Evolutionary conservation across 2,888 invertebrate species (phyloP), one percentile per base, ranked within the genome.

Genomic region (Ormyrus thymus): DNA sequence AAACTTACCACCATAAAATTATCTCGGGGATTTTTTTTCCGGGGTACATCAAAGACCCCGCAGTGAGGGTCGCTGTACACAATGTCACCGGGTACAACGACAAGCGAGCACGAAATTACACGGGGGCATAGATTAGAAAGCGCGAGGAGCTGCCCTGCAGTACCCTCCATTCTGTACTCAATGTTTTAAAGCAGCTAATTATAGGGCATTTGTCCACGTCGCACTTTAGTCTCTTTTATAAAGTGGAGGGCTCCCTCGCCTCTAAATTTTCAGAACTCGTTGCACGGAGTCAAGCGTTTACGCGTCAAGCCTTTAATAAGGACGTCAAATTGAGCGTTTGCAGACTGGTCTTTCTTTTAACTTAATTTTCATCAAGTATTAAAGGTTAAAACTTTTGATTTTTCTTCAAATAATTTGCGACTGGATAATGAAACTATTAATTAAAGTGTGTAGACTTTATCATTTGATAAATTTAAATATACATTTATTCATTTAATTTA

Each of bases 111-210:
- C 64, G 46, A 73, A 74, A 79, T 75, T 71, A 71, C 74, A 65
- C 77, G 82, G 75, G 81, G 75, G 77, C 70, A 81, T 75, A 77
- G 83, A 85, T 85, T 84, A 84, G 82, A 83, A 83, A 83, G 82
- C 65, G 70, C 62, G 50, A 50, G 43, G 53, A 50, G 15, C 53
- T 45, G 68, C 70, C 43, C n/a, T 56, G 69, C 15, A 56, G 29
- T 29, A 29, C 29, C 29, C 43, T 46, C 80, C 82, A 81, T 84
- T 84, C 82, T 74, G 82, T 81, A 82, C 81, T 81, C 83, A 82
- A 74, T 83, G 82, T 84, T 84, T 84, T 83, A 83, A 83, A 84
- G 83, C 81, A 84, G 81, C 82, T 85, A 85, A 86, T 86, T 84
- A 83, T 82, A 81, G 81, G 82, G 84, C 85, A 83, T 87, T 87